A percentile compares a stretch with the other conserved stretches of the same genome.
phyloP scores from a whole-genome alignment of 2,113 vertebrate genomes.

The Lagopus muta region DNA sequence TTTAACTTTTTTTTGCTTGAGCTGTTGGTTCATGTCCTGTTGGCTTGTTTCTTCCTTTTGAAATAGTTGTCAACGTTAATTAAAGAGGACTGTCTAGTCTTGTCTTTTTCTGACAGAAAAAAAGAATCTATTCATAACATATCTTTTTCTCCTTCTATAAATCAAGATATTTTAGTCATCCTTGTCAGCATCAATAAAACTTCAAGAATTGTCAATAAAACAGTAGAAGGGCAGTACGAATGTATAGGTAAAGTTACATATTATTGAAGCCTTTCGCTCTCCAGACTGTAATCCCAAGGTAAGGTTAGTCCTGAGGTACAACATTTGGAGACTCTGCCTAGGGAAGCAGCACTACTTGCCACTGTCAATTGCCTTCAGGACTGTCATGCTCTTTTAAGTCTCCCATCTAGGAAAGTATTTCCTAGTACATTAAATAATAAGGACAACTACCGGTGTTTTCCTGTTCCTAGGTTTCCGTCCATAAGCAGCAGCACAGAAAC shows the following conservation, averaged over 20 bases:
- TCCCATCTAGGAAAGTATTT: neutral
- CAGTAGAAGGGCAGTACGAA: neutral
- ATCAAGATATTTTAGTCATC: neutral
- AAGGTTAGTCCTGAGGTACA: neutral
- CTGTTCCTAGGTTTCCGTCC: neutral
- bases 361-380: neutral
- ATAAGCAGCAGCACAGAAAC: rapidly evolving
- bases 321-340: neutral
- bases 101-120: slow-evolving; percentile 32
- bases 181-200: neutral
- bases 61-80: slow-evolving; percentile 32
- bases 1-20: neutral
- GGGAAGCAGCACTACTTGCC: neutral
- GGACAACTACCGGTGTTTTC: neutral
- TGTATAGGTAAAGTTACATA: neutral
- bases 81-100: neutral
- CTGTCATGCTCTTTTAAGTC: neutral
- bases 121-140: neutral
- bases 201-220: neutral
- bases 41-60: slow-evolving; percentile 12
- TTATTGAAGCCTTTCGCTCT: neutral
- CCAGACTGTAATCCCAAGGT: neutral
- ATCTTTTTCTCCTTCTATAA: neutral
- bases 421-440: neutral
- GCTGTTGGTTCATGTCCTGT: neutral